Conservation (phyloP, 2,797 vertebrate species). For the Argyrosomus regius region DNA sequence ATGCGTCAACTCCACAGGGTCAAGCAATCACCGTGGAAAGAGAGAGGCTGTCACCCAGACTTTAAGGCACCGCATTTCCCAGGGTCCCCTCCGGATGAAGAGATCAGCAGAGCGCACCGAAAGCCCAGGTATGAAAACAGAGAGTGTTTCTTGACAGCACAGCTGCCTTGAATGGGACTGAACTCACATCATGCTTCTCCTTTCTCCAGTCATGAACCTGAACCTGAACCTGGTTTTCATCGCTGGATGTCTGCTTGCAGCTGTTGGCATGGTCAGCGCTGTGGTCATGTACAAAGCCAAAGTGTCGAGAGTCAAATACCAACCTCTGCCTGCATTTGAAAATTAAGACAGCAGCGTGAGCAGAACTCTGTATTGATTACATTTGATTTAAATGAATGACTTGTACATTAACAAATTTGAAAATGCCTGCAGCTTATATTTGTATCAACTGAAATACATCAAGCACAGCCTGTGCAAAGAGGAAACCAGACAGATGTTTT, state of each 20-base stretch:
- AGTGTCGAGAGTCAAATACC: conserved; percentile 61
- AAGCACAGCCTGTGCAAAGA: not conserved
- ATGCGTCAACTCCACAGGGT: conserved; percentile 47
- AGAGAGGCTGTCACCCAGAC: conserved; percentile 72
- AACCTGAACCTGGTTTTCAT: conserved; percentile 76
- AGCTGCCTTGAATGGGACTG: not conserved
- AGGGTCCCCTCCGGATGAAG: conserved; percentile 81
- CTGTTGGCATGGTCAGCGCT: conserved; percentile 65
- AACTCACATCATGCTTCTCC: conserved; percentile 1
- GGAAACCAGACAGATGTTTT: not conserved
- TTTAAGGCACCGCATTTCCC: conserved; percentile 78
- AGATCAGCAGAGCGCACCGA: conserved; percentile 36
- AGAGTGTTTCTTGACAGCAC: not conserved
- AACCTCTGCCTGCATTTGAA: conserved; percentile 48
- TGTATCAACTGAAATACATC: too few relatives aligned
- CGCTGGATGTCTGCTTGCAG: conserved; percentile 69
- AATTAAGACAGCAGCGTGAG: conserved; percentile 8
- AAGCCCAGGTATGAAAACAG: conserved; percentile 52
- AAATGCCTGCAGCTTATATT: not conserved
- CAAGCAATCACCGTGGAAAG: conserved; percentile 19
- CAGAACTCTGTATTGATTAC: not conserved
- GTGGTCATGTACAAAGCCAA: conserved; percentile 64
- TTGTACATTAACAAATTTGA: not conserved
- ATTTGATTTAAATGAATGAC: too few relatives aligned
- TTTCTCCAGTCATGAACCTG: conserved; percentile 56